Conservation (phyloP, 2,797 vertebrate genomes). For the Pempheris klunzingeri region DNA sequence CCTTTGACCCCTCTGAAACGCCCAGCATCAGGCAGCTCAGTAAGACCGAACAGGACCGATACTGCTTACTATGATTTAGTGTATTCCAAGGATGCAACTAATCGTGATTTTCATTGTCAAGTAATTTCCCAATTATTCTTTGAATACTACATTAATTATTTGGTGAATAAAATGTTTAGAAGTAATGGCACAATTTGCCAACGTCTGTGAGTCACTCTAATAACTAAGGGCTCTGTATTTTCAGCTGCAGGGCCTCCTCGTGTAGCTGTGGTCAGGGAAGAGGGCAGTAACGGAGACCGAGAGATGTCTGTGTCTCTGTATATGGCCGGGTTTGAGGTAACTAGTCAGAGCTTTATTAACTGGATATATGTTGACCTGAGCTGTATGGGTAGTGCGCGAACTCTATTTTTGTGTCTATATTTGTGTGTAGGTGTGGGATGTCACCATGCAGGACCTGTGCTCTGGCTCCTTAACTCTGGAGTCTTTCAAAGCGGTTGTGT, state of each 20-base stretch:
- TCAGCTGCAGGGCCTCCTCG: constrained; percentile 80
- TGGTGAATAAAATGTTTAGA: neutral
- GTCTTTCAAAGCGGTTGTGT: constrained; percentile 89
- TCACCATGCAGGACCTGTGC: constrained; percentile 94
- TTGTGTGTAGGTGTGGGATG: constrained; percentile 91
- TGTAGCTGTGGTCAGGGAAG: constrained; percentile 91
- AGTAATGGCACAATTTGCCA: neutral
- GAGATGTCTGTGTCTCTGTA: constrained; percentile 92
- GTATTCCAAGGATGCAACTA: neutral
- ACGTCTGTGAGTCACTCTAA: neutral
- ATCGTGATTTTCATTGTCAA: neutral
- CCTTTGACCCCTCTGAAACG: constrained; percentile 84
- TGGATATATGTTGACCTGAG: neutral
- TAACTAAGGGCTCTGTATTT: neutral
- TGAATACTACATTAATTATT: neutral
- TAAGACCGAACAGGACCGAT: constrained; percentile 62
- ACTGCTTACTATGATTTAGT: neutral
- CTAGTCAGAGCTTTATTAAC: neutral
- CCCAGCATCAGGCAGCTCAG: constrained; percentile 74
- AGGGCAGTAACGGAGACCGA: constrained; percentile 95
- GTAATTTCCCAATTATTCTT: neutral
- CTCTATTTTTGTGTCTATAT: neutral
- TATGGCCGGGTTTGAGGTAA: constrained; percentile 94
- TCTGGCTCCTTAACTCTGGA: constrained; percentile 87
- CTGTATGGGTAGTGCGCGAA: neutral